Base-by-base conservation (phyloP, 2,113 vertebrate species). In the Ranitomeya variabilis region DNA sequence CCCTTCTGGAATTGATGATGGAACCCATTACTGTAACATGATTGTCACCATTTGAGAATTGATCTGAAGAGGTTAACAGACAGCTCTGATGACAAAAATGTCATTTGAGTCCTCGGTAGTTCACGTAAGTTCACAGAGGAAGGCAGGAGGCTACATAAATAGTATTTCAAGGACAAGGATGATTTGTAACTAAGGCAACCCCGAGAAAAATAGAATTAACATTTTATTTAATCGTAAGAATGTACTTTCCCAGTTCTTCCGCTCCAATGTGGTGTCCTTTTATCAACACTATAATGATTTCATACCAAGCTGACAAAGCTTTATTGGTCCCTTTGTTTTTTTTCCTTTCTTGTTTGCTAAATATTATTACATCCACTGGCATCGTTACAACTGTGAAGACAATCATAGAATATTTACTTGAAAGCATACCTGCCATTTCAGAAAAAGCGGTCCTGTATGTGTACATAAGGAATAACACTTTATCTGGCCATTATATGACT, bases 161-260 rank as follows among this genome's bases (percentile, higher is more conserved):
- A 81, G 80, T 59, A 62, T 59, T 81, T 81, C 59, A 62, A 81
- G 80, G 57, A 19, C 62, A 62, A 26, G 59, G 59, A 62, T 31
- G 26, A 57, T 80, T 57, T n/a, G 80, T 81, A 81, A 81, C 80
- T 81, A 81, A 81, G 80, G 80, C 80, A 81, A 81, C 80, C 80
- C 18, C 57, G 19, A 64, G 57, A 62, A 45, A 81, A 62, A 81
- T 62, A 76, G 16, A 81, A 62, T 81, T 81, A 81, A 64, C 59
- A 37, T 81, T 81, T 16, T 18, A 64, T 81, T 81, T 80, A 80
- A 80, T 59, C n/a, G 4, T 59, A 10, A 31, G 8, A 59, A 60
- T 60, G n/a, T 14, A 60, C 55, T n/a, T 54, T 55, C 55, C 59
- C 57, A 57, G 57, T 71, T 37, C 12, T 16, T 13, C 69, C 6